These are phyloP conservation scores for Oophaga sylvatica DNA, from an alignment of 2,797 vertebrate genomes.

Conservation along the genomic window DNA sequence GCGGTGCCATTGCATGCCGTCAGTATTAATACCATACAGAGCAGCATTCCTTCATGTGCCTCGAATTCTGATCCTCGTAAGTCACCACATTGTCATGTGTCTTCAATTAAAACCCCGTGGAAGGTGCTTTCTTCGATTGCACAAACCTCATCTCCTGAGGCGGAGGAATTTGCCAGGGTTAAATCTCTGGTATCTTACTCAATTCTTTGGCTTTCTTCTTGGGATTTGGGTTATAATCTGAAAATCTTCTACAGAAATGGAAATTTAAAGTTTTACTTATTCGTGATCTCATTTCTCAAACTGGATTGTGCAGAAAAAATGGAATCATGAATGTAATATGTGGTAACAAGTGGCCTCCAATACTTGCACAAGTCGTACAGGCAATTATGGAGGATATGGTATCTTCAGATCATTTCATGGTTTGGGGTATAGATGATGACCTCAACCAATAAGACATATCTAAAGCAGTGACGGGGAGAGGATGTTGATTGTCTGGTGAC, in stretches of 20 bases:
- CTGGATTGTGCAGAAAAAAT: not conserved
- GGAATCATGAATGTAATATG: too few species aligned
- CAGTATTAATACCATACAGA: conserved; percentile 30
- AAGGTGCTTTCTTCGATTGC: conserved; percentile 2
- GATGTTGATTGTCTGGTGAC: too few species aligned
- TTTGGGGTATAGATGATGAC: too few species aligned
- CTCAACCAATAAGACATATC: too few species aligned
- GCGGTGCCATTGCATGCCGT: not conserved
- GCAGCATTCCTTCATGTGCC: conserved; percentile 22
- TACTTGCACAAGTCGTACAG: too few species aligned
- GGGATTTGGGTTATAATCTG: not conserved
- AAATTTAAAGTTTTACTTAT: not conserved
- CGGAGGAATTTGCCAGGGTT: not conserved
- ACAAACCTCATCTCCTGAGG: not conserved
- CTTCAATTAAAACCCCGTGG: conserved; percentile 36
- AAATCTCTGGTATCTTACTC: not conserved
- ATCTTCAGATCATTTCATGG: too few species aligned
- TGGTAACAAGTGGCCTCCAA: too few species aligned
- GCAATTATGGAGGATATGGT: too few species aligned
- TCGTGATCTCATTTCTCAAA: not conserved
- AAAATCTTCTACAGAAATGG: not conserved
- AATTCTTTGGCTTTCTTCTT: not conserved
- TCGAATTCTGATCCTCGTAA: conserved; percentile 4
- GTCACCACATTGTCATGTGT: conserved; percentile 34
- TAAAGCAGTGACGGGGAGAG: too few species aligned